phyloP scores from a whole-genome alignment of 1,140 invertebrate species.

The Drosophila pandora region DNA sequence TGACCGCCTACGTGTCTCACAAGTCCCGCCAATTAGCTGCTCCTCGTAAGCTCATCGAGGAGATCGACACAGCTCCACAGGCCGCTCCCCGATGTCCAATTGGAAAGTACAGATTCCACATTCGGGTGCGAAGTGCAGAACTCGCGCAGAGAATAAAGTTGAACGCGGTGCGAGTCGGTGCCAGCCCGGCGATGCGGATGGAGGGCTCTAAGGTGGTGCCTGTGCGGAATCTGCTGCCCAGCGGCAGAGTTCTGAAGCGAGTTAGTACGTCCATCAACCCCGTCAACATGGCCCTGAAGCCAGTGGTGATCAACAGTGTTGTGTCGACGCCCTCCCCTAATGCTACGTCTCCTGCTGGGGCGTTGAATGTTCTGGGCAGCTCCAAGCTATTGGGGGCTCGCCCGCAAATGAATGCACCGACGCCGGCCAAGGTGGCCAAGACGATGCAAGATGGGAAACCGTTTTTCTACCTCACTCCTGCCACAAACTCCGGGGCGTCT shows the following conservation, averaged over 20 bases:
- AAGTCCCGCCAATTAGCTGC: constrained; percentile 90
- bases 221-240: constrained; percentile 54
- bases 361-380: constrained; percentile 41
- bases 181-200: constrained; percentile 80
- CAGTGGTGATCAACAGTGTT: constrained; percentile 66
- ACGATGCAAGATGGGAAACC: constrained; percentile 76
- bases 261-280: constrained; percentile 72
- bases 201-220: constrained; percentile 77
- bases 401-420: constrained; percentile 64
- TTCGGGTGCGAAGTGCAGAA: constrained; percentile 70
- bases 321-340: constrained; percentile 22
- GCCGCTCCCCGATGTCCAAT: constrained; percentile 88
- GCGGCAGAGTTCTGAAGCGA: constrained; percentile 63
- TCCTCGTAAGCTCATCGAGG: constrained; percentile 90
- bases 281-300: constrained; percentile 70
- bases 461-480: constrained; percentile 76
- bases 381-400: constrained; percentile 54
- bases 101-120: constrained; percentile 84
- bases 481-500: constrained; percentile 71
- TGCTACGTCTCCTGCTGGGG: constrained; percentile 9
- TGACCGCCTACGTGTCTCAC: constrained; percentile 93
- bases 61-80: constrained; percentile 87
- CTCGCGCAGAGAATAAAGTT: constrained; percentile 72
- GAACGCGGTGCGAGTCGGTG: constrained; percentile 73
- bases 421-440: constrained; percentile 73